Evolutionary conservation across 53 echinoderm and acorn worm genomes (phyloP).

Genomic region (Mesocentrotus franciscanus): DNA sequence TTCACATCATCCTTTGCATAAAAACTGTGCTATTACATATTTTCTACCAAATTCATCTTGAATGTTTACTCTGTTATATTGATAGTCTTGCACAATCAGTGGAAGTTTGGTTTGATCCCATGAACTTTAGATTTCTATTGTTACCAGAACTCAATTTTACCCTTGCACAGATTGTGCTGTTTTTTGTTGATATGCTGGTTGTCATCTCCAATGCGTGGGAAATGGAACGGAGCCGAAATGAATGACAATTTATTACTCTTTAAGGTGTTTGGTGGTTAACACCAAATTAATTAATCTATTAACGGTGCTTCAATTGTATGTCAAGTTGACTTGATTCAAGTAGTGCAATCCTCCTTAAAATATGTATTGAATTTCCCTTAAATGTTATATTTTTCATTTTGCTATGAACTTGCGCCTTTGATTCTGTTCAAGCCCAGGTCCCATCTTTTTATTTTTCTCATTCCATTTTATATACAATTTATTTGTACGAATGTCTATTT

Average conservation of each 20-base stretch:
- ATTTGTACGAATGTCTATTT: background rate
- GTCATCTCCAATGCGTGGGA: background rate
- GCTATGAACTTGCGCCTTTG: background rate
- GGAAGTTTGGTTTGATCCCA: background rate
- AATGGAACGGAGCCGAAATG: background rate
- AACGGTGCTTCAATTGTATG: constrained; percentile 3
- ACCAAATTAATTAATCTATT: background rate
- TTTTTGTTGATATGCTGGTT: background rate
- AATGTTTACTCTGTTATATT: background rate
- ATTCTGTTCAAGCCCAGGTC: background rate
- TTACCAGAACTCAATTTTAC: background rate
- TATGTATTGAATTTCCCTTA: background rate
- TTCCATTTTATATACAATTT: constrained; percentile 44
- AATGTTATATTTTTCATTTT: background rate
- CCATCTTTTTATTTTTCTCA: constrained; percentile 22
- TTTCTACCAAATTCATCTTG: background rate
- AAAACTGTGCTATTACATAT: background rate
- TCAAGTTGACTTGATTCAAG: background rate
- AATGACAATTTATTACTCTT: background rate
- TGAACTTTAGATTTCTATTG: background rate
- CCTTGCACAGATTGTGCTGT: background rate
- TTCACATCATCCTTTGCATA: background rate
- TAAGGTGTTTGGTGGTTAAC: background rate
- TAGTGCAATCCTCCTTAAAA: constrained; percentile 18
- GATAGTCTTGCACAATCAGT: background rate